Conservation (phyloP, 2,888 invertebrate species). For the Ophion costatus region DNA sequence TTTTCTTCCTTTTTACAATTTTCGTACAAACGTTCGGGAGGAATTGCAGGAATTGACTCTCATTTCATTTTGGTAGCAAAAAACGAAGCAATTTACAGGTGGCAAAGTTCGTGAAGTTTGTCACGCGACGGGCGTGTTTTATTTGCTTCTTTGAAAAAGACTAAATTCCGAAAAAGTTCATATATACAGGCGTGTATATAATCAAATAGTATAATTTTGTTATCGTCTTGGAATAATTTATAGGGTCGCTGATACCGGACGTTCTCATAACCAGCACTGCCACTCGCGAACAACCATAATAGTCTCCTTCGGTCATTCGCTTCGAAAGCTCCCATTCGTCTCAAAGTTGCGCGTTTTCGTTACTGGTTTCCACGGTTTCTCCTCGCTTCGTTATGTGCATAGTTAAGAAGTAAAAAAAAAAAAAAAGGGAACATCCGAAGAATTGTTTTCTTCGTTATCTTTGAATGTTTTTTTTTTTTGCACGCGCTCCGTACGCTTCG, state of each 20-base stretch:
- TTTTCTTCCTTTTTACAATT: conserved; percentile 1
- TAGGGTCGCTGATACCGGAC: conserved; percentile 79
- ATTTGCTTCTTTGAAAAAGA: background rate
- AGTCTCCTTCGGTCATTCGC: conserved; percentile 75
- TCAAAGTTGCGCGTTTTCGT: conserved; percentile 27
- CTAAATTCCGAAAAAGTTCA: conserved; percentile 53
- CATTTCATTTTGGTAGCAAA: background rate
- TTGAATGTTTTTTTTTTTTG: background rate
- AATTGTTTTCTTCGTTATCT: conserved; percentile 18
- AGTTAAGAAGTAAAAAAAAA: conserved; percentile 15
- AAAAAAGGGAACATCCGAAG: conserved; percentile 32
- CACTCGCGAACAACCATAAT: conserved; percentile 80
- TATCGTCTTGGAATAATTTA: conserved; percentile 69
- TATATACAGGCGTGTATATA: conserved; percentile 66
- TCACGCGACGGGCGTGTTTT: conserved; percentile 49
- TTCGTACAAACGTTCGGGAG: background rate
- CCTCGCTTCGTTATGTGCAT: conserved; percentile 43
- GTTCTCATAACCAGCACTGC: conserved; percentile 82
- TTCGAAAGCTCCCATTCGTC: conserved; percentile 58
- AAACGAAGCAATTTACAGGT: background rate
- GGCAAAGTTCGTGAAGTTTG: conserved; percentile 29
- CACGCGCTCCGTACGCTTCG: conserved; percentile 39
- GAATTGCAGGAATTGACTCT: background rate
- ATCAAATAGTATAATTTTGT: conserved; percentile 71
- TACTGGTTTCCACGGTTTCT: background rate